These are phyloP conservation scores for Aratinga solstitialis DNA, from an alignment of 2,797 vertebrate species.

Conservation along the genomic window DNA sequence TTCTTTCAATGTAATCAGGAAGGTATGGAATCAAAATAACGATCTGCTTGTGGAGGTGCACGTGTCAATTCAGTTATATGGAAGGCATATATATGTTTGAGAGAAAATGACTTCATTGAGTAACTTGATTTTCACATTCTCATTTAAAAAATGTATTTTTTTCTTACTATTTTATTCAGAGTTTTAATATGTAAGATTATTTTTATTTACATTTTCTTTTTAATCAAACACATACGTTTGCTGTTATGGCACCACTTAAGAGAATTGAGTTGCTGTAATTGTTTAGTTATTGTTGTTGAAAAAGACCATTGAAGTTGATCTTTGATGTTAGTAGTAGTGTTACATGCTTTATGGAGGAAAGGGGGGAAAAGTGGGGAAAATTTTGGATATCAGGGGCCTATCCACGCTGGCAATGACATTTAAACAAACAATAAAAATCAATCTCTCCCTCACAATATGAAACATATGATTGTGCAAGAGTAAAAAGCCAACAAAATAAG, in stretches of 20 bases:
- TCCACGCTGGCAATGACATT: conserved; percentile 24
- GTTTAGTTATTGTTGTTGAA: conserved; percentile 33
- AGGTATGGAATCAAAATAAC: background rate
- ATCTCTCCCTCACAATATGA: conserved; percentile 32
- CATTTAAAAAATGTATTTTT: background rate
- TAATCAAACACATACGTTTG: conserved; percentile 29
- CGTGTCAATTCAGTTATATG: background rate
- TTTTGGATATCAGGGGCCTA: conserved; percentile 4
- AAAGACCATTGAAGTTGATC: conserved; percentile 24
- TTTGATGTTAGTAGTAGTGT: conserved; percentile 20
- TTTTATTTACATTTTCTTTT: conserved; percentile 34
- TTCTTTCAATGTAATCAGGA: background rate
- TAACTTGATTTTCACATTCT: background rate
- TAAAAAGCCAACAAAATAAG: conserved; percentile 21
- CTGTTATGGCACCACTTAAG: conserved; percentile 27
- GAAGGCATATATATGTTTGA: background rate
- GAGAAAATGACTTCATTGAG: background rate
- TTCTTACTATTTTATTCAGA: background rate
- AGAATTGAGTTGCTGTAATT: conserved; percentile 22
- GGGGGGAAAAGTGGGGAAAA: background rate
- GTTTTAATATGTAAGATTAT: background rate
- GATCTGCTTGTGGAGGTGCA: background rate
- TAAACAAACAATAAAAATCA: conserved; percentile 43
- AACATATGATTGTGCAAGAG: conserved; percentile 42
- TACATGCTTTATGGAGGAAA: background rate